phyloP scores from a whole-genome alignment of 2,888 invertebrate species.

The Tuberolachnus salignus region DNA sequence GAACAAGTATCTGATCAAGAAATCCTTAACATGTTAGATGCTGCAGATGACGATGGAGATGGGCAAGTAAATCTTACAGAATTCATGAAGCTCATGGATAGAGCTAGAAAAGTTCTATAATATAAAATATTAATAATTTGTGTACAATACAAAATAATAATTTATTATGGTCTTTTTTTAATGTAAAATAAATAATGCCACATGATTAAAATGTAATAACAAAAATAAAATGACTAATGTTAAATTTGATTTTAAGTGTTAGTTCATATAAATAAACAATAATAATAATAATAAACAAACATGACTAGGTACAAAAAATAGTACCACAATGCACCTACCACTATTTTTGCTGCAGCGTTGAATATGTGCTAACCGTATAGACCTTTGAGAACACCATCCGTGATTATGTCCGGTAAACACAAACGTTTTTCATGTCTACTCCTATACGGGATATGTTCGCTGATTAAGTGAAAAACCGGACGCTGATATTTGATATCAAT shows the following conservation, averaged over 20 bases:
- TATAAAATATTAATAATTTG: constrained; percentile 1
- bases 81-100: constrained; percentile 31
- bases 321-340: constrained; percentile 13
- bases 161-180: not conserved
- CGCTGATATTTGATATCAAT: constrained; percentile 51
- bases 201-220: constrained; percentile 20
- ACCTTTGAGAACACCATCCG: constrained; percentile 59
- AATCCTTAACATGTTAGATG: constrained; percentile 21
- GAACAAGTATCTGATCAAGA: constrained; percentile 31
- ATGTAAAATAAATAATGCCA: constrained; percentile 14
- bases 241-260: constrained; percentile 42
- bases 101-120: constrained; percentile 25
- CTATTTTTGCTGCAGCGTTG: not conserved
- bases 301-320: constrained; percentile 24
- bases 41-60: constrained; percentile 43
- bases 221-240: constrained; percentile 21
- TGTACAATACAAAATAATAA: constrained; percentile 28
- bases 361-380: constrained; percentile 53
- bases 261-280: constrained; percentile 13
- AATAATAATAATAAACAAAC: constrained; percentile 4
- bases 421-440: constrained; percentile 42
- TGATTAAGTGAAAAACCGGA: constrained; percentile 41
- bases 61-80: constrained; percentile 37
- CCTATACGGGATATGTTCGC: constrained; percentile 30
- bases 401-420: constrained; percentile 58